These are phyloP conservation scores for Oenanthe melanoleuca DNA, from an alignment of 2,113 vertebrate species.

Conservation along the genomic window DNA sequence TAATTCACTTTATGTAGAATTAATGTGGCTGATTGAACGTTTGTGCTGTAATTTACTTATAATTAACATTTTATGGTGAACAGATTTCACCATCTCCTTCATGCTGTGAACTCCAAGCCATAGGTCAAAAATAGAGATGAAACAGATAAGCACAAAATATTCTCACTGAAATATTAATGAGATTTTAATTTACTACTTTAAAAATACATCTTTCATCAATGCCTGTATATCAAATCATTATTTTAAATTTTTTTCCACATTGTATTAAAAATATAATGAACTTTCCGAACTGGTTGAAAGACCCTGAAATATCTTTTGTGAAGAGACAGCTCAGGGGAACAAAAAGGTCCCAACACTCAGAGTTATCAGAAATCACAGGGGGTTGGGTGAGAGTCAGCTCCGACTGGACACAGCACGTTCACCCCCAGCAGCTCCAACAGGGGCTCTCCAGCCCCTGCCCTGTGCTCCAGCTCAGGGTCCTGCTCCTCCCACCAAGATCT, in stretches of 20 bases:
- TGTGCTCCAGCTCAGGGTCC: not conserved
- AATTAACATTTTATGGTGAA: slow-evolving; percentile 88
- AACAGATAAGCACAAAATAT: slow-evolving; percentile 84
- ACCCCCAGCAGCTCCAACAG: not conserved
- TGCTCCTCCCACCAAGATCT: not conserved
- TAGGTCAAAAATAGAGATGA: slow-evolving; percentile 86
- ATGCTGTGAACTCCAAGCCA: slow-evolving; percentile 85
- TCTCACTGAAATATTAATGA: slow-evolving; percentile 84
- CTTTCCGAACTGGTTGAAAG: slow-evolving; percentile 66
- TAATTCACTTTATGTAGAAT: slow-evolving; percentile 88
- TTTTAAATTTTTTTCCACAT: slow-evolving; percentile 75
- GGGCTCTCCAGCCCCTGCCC: not conserved
- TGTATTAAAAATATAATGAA: slow-evolving; percentile 76
- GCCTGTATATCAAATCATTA: slow-evolving; percentile 76
- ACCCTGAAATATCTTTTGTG: slow-evolving; percentile 42
- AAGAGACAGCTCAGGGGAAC: not conserved
- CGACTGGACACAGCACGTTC: not conserved
- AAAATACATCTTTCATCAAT: slow-evolving; percentile 83
- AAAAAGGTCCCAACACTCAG: not conserved
- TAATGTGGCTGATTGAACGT: slow-evolving; percentile 86
- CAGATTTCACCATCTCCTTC: slow-evolving; percentile 83
- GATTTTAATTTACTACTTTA: slow-evolving; percentile 85
- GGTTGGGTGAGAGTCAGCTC: not conserved
- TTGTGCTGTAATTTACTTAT: slow-evolving; percentile 87
- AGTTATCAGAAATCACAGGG: not conserved